phyloP scores from a whole-genome alignment of 2,113 vertebrate genomes.

The Jacana jacana region DNA sequence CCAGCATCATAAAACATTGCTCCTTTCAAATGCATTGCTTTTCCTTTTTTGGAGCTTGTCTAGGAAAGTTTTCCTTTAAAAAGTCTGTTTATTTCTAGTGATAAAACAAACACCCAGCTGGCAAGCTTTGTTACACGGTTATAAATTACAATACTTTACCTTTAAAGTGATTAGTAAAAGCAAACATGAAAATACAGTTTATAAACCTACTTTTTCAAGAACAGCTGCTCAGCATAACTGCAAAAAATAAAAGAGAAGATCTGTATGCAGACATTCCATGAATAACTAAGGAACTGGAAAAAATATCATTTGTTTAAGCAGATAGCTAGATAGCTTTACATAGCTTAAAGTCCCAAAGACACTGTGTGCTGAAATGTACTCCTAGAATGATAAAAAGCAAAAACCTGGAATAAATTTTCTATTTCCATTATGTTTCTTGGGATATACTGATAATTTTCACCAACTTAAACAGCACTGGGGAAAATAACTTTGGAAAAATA shows the following conservation, averaged over 20 bases:
- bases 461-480: background rate
- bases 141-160: background rate
- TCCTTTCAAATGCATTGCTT: background rate
- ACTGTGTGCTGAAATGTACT: background rate
- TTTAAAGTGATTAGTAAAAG: constrained; percentile 50
- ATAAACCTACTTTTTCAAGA: constrained; percentile 72
- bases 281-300: background rate
- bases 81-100: background rate
- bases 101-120: background rate
- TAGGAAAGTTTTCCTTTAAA: background rate
- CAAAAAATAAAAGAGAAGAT: constrained; percentile 25
- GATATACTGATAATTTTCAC: background rate
- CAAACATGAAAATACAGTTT: constrained; percentile 31
- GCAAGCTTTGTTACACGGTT: background rate
- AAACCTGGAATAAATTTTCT: background rate
- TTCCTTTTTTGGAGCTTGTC: background rate
- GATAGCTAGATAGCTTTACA: background rate
- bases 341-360: background rate
- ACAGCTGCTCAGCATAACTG: constrained; percentile 68
- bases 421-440: background rate
- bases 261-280: background rate
- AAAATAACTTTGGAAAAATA: background rate
- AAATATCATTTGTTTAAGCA: background rate
- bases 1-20: background rate
- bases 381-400: background rate